Evolutionary conservation across 2,113 vertebrate species (phyloP).

Genomic region (Panthera leo): DNA sequence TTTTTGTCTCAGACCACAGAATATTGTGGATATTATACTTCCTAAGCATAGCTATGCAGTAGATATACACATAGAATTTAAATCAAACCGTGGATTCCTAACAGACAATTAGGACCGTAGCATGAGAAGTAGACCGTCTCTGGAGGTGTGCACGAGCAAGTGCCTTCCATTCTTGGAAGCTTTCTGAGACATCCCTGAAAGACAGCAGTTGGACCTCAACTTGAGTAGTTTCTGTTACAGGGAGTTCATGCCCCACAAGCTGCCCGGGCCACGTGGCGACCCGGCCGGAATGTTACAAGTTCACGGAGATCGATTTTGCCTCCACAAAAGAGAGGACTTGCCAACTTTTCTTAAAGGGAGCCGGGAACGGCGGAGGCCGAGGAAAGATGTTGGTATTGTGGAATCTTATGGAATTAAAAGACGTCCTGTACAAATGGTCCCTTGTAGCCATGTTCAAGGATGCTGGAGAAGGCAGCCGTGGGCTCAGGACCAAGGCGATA

Average conservation of each 20-base stretch:
- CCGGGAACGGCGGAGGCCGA: not conserved
- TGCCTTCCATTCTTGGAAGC: not conserved
- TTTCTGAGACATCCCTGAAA: not conserved
- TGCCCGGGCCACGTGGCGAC: accelerated
- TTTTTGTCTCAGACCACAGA: not conserved
- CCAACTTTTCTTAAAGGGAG: not conserved
- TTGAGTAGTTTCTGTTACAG: too few species aligned
- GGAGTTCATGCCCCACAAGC: not conserved
- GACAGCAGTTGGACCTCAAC: not conserved
- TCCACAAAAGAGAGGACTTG: not conserved
- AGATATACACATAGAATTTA: not conserved
- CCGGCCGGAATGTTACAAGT: not conserved
- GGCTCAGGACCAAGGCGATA: not conserved
- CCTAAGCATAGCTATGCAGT: not conserved
- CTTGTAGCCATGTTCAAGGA: not conserved
- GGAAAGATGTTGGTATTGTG: not conserved
- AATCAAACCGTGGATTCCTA: not conserved
- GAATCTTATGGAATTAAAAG: not conserved
- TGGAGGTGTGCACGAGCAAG: not conserved
- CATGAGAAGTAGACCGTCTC: not conserved
- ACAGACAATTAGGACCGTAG: not conserved
- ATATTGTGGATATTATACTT: not conserved
- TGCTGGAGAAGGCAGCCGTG: too few species aligned
- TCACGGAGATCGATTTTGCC: accelerated
- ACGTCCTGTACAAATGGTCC: not conserved